A percentile compares a stretch with the other conserved stretches of the same genome.
Evolutionary conservation across 2,888 invertebrate species (phyloP).

Genomic region (Chouioia cunea): DNA sequence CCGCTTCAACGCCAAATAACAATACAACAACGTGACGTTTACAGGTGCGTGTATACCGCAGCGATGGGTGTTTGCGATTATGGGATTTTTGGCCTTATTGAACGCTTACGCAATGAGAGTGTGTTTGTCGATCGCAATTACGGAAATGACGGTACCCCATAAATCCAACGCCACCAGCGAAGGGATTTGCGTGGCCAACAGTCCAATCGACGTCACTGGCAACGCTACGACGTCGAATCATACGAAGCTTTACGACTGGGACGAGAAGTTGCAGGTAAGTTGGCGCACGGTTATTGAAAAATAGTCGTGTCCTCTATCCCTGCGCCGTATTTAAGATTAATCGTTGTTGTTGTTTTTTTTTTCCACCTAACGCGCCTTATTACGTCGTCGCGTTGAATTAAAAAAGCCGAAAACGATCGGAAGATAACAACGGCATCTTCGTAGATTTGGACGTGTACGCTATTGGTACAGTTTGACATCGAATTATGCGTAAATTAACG

Average conservation of each 20-base stretch:
- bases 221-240: not conserved
- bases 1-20: too few species aligned
- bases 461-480: too few species aligned
- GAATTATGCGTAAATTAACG: too few species aligned
- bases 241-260: slow-evolving; percentile 32
- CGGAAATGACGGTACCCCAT: slow-evolving; percentile 73
- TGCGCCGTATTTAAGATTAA: too few species aligned
- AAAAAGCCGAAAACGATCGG: too few species aligned
- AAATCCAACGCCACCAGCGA: not conserved
- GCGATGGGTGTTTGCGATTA: slow-evolving; percentile 69
- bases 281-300: too few species aligned
- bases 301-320: too few species aligned
- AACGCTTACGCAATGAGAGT: slow-evolving; percentile 84
- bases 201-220: not conserved
- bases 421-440: too few species aligned
- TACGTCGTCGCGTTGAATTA: too few species aligned
- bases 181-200: not conserved
- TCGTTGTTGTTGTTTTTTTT: too few species aligned
- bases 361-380: too few species aligned
- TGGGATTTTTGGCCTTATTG: slow-evolving; percentile 79
- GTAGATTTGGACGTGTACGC: too few species aligned
- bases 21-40: not conserved
- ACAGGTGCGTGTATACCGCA: slow-evolving; percentile 55
- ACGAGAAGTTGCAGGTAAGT: slow-evolving; percentile 35
- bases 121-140: slow-evolving; percentile 79